These are phyloP conservation scores for Cryptus viduatorius DNA, from an alignment of 2,888 invertebrate species.

Conservation along the genomic window DNA sequence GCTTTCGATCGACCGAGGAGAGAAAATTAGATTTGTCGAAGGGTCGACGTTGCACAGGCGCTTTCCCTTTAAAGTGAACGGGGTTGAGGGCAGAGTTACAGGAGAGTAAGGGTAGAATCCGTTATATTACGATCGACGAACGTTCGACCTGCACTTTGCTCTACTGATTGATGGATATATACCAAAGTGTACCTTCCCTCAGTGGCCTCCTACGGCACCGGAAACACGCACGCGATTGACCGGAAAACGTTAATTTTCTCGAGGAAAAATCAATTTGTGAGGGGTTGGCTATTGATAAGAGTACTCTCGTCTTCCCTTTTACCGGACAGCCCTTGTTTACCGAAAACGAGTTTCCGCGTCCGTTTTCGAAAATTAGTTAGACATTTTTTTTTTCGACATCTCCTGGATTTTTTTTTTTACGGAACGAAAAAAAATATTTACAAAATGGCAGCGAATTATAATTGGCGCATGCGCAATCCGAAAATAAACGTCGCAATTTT, in stretches of 20 bases:
- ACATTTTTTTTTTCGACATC: too few relatives aligned
- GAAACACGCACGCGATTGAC: slow-evolving; percentile 42
- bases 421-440: too few relatives aligned
- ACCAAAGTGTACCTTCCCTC: background rate
- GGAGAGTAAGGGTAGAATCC: slow-evolving; percentile 33
- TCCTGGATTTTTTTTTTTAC: too few relatives aligned
- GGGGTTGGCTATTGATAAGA: background rate
- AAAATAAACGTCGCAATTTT: too few relatives aligned
- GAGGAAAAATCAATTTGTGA: slow-evolving; percentile 34
- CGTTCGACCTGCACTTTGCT: slow-evolving; percentile 36
- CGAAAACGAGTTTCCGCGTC: background rate
- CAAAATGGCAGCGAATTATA: too few relatives aligned
- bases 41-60: slow-evolving; percentile 36
- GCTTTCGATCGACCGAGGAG: slow-evolving; percentile 63
- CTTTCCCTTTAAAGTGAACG: slow-evolving; percentile 58
- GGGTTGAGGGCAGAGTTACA: slow-evolving; percentile 11
- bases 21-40: slow-evolving; percentile 70
- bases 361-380: background rate
- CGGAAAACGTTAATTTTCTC: slow-evolving; percentile 53
- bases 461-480: too few relatives aligned
- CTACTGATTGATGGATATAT: slow-evolving; percentile 32
- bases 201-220: background rate
- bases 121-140: slow-evolving; percentile 47
- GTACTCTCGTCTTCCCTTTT: background rate
- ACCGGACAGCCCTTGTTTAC: slow-evolving; percentile 1